Base-by-base conservation (phyloP, 2,888 invertebrate species). In the Tetranychus truncatus region DNA sequence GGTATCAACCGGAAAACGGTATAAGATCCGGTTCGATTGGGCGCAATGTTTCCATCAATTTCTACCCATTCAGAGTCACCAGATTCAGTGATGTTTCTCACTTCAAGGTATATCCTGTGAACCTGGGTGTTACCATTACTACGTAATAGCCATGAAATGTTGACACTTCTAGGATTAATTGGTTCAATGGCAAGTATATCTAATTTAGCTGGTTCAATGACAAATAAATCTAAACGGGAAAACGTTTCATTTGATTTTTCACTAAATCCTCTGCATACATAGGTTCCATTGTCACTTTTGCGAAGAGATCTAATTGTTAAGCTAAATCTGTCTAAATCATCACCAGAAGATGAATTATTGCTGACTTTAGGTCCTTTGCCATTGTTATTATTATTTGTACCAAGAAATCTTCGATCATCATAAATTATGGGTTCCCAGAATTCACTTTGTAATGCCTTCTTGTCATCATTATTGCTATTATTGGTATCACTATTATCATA, bases 241-340 rank as follows among this genome's bases (percentile, higher is more conserved):
- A 73, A 74, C 24, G 74, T 72, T 69, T 76, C 74, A 75, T 76
- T 78, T 3, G 74, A 76, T 44, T 77, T 77, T 55, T 81, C 75
- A 75, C 84, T 81, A 6, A 55, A 15, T 55, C 55, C 55, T 55
- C 55, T 15, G 81, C 88, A 88, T 24, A 83, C 83, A 80, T 89
- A 89, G 0, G 88, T 87, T 9, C 91, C 91, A 81, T 91, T 90
- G 80, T 91, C 88, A 80, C 88, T 88, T 77, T 87, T 86, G 11
- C 86, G 84, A 0, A 88, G 84, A 79, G 86, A 85, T 1, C 84
- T 82, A 74, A 88, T 84, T 80, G 83, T 84, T 55, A 55, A 55
- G 15, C 55, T 55, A 15, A 55, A 55, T 55, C 55, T 6, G 15
- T 55, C 55, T 15, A 55, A 15, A 15, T 55, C 55, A 55, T 55